These are phyloP conservation scores for Daubentonia madagascariensis DNA, from an alignment of 2,113 vertebrate species.

Conservation along the genomic window DNA sequence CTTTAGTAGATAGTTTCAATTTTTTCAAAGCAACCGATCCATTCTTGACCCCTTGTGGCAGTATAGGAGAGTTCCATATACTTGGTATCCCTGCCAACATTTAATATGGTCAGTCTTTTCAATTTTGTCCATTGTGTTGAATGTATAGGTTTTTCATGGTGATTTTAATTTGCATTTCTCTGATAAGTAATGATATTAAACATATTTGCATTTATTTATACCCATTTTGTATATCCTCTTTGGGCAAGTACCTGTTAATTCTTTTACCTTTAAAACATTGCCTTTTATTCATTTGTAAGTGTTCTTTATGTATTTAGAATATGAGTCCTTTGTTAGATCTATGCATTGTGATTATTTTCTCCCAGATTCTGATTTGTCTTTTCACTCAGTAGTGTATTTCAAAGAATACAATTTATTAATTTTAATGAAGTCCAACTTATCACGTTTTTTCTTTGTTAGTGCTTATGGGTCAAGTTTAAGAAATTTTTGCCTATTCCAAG, in stretches of 20 bases:
- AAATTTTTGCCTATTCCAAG: neutral
- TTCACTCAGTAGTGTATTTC: neutral
- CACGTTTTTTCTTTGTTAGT: neutral
- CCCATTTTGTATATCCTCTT: neutral
- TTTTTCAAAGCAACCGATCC: neutral
- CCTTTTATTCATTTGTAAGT: neutral
- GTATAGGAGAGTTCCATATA: neutral
- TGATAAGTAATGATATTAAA: neutral
- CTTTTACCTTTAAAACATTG: neutral
- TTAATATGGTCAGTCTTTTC: neutral
- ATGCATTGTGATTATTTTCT: neutral
- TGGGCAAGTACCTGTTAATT: neutral
- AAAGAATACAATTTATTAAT: neutral
- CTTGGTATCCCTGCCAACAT: neutral
- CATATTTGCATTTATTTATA: neutral
- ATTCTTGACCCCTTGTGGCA: neutral
- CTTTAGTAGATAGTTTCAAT: neutral
- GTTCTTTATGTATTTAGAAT: neutral
- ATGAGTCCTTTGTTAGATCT: neutral
- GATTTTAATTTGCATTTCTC: neutral
- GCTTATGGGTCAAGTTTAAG: neutral
- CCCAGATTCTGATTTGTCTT: neutral
- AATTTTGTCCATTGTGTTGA: neutral
- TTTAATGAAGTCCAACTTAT: neutral
- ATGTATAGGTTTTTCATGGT: neutral